Base-by-base conservation (phyloP, 1,140 invertebrate species). In the Antheraea mylitta region DNA sequence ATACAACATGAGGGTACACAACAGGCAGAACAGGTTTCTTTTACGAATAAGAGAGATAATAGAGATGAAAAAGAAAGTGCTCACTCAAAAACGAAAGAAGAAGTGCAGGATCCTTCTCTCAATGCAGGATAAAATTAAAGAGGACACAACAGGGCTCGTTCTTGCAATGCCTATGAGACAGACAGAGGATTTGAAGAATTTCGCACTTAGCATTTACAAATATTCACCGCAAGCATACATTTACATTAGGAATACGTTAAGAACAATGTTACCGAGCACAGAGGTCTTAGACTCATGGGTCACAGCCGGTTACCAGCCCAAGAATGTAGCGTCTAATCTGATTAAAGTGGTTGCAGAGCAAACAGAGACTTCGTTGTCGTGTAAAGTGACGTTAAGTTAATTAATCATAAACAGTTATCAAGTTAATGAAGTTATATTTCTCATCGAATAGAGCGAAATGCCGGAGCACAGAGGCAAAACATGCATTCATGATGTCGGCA, bases 211-310 rank as follows among this genome's bases (percentile, higher is more conserved):
- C 78, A 83, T 91, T 62, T 92, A 92, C 70, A 92, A 86, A 66
- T 92, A 92, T 70, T 91, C 90, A 0, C 90, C 90, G 7, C 88
- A 92, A 74, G 83, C 88, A 0, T 92, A 92, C 53, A 89, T 92
- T 63, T 92, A 90, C 69, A 79, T 88, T 65, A 83, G 90, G 67
- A 92, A 92, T 76, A 86, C 82, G n/a, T 74, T 92, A 72, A 80
- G 90, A 68, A 92, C 89, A 5, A 69, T 90, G 72, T 74, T 91
- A 61, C 89, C 89, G 0, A 86, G 87, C 75, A 90, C 87, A 59
- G 87, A 90, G 38, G 77, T 89, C 11, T 36, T 92, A 22, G 88
- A 92, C 6, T 78, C 82, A 0, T 92, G 90, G 90, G 22, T 89
- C 3, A 78, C 74, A 6, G 66, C 83, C 0, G 88, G 88, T 7